Base-by-base conservation (phyloP, 1,140 invertebrate species). In the Megalonaias nervosa region DNA sequence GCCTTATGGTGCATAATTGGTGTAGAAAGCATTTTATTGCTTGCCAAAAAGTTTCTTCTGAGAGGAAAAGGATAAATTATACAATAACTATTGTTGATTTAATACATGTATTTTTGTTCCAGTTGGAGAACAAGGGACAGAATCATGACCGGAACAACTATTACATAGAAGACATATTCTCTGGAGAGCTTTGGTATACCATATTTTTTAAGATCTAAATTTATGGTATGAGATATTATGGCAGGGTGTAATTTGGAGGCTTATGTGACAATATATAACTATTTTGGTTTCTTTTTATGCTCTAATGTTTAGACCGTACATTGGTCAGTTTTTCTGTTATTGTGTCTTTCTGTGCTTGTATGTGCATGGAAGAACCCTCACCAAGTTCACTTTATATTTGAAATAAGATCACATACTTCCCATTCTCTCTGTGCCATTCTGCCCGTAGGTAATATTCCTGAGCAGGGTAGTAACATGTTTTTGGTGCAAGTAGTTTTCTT, bases 101-200 rank as follows among this genome's bases (percentile, higher is more conserved):
- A 9, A 48, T 48, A 48, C 38, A 48, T 48, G 38, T 48, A 48
- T 6, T 60, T 68, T 58, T 84, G 17, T 75, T 79, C 60, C 71
- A 90, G 88, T 65, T 90, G 64, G 86, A 85, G 71, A 85, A 81
- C 67, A 87, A 85, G 82, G 84, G 87, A 6, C 88, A 90, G 61
- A 90, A 89, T 75, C 84, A 87, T 71, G 89, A 90, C 67, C 83
- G 87, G 67, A 87, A 88, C 62, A 81, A 82, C n/a, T 86, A 86
- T 66, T 67, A 72, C 17, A 82, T 87, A 67, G 85, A 87, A 68
- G 85, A 88, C 76, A 71, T 81, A 55, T 82, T 82, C 59, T 82
- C 71, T 66, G 85, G 82, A 62, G 83, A 86, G 23, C 62, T 88
- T 12, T 82, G 83, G 81, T 86, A 71, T 48, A 48, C 38, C 6